Percentiles rank a stretch among this genome's conserved stretches.
Conservation (phyloP, 2,113 vertebrate species). For the Lutjanus erythropterus region DNA sequence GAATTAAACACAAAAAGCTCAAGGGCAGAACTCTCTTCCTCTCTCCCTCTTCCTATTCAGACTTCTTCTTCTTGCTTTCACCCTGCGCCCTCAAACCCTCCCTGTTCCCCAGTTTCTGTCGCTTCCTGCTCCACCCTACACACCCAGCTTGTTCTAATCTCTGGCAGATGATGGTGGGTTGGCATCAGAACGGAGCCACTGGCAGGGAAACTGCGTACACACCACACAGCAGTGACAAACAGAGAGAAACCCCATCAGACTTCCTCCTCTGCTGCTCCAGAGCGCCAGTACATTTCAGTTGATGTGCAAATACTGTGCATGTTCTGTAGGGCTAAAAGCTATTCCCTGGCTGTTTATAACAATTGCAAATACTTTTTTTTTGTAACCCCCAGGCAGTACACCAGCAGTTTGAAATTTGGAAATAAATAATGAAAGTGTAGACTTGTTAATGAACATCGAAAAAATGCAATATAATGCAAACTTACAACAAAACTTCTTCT, state of each 20-base stretch:
- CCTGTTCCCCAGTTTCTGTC: conserved; percentile 54
- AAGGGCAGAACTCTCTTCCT: conserved; percentile 70
- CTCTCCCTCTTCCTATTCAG: conserved; percentile 53
- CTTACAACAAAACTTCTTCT: too few species aligned
- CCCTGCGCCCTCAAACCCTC: conserved; percentile 44
- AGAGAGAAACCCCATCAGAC: conserved; percentile 64
- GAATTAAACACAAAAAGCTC: conserved; percentile 75
- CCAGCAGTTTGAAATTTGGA: conserved; percentile 2
- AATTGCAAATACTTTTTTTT: neutral
- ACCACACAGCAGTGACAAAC: conserved; percentile 70
- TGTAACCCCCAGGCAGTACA: neutral
- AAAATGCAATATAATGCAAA: neutral
- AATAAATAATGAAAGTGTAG: neutral
- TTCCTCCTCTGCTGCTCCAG: conserved; percentile 67
- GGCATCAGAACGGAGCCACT: conserved; percentile 75
- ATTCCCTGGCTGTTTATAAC: neutral
- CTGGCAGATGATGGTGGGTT: conserved; percentile 79
- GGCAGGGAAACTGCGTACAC: conserved; percentile 68
- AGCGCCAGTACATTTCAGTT: conserved; percentile 43
- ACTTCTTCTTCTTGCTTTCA: conserved; percentile 46
- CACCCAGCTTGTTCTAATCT: conserved; percentile 72
- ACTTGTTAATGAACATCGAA: too few species aligned
- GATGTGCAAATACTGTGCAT: conserved; percentile 49
- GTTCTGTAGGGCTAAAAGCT: conserved; percentile 22
- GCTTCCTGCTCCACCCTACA: conserved; percentile 79